Evolutionary conservation across 2,888 invertebrate species (phyloP).

Genomic region (Nasonia oneida): DNA sequence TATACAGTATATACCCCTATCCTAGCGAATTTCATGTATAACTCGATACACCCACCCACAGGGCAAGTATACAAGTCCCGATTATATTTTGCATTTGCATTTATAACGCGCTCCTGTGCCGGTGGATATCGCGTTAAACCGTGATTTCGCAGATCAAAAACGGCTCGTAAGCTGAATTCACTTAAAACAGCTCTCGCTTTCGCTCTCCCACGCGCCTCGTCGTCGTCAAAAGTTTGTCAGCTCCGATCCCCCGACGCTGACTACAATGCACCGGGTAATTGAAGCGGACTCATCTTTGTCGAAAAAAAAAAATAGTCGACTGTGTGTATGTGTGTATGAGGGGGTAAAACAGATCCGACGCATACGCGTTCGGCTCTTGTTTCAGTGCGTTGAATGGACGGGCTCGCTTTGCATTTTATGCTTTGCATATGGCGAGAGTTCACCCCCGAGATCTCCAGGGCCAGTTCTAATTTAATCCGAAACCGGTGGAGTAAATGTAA

Average conservation of each 20-base stretch:
- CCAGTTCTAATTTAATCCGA: slow-evolving; percentile 18
- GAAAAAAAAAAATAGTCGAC: background rate
- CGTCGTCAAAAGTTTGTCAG: slow-evolving; percentile 15
- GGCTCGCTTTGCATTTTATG: background rate
- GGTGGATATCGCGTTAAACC: background rate
- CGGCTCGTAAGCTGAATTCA: background rate
- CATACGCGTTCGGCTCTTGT: slow-evolving; percentile 9
- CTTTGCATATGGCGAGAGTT: background rate
- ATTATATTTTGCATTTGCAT: slow-evolving; percentile 57
- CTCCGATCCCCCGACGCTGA: slow-evolving; percentile 31
- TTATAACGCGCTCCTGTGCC: slow-evolving; percentile 34
- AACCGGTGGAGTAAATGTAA: slow-evolving; percentile 2
- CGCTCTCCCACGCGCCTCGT: slow-evolving; percentile 25
- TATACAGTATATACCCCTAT: background rate
- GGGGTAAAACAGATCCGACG: background rate
- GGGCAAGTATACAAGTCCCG: background rate
- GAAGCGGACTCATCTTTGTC: slow-evolving; percentile 42
- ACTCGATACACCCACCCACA: slow-evolving; percentile 37
- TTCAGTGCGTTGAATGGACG: background rate
- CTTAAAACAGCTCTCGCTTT: background rate
- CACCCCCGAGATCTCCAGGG: background rate
- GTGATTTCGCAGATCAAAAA: slow-evolving; percentile 21
- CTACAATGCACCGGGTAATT: slow-evolving; percentile 37
- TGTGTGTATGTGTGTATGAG: background rate
- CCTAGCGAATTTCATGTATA: slow-evolving; percentile 44